A percentile compares a stretch with the other conserved stretches of the same genome.
Evolutionary conservation across 2,888 invertebrate genomes (phyloP).

Genomic region (Epicampocera succincta): DNA sequence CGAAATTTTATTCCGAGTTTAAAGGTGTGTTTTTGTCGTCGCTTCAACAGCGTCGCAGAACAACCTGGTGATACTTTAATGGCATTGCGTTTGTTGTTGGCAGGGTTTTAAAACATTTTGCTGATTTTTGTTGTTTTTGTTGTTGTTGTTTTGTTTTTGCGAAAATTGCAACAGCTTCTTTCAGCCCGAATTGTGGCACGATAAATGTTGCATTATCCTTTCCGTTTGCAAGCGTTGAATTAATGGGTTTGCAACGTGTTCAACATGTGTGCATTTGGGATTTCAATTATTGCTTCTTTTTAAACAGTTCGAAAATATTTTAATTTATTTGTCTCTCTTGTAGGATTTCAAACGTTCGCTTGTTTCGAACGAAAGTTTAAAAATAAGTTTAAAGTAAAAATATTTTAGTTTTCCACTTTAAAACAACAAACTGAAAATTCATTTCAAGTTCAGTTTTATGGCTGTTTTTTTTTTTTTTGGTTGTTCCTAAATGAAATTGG

Average conservation of each 20-base stretch:
- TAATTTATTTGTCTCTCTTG: background rate
- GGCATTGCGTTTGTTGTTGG: slow-evolving; percentile 65
- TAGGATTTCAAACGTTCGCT: slow-evolving; percentile 15
- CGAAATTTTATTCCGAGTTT: slow-evolving; percentile 29
- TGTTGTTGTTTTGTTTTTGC: slow-evolving; percentile 6
- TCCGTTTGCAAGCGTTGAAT: slow-evolving; percentile 59
- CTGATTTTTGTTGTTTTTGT: background rate
- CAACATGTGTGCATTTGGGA: slow-evolving; percentile 75
- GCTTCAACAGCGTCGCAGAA: slow-evolving; percentile 24
- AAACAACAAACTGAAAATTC: slow-evolving; percentile 10
- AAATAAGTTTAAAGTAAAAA: background rate
- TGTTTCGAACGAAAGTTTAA: background rate
- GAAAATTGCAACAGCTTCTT: slow-evolving; percentile 34
- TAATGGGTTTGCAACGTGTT: slow-evolving; percentile 73
- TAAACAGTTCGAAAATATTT: slow-evolving; percentile 73
- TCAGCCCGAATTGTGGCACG: background rate
- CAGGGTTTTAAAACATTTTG: background rate
- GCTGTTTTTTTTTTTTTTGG: slow-evolving; percentile 64
- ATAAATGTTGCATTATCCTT: background rate
- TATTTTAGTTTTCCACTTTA: slow-evolving; percentile 2
- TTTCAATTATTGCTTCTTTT: slow-evolving; percentile 80
- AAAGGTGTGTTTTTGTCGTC: background rate
- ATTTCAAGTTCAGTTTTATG: slow-evolving; percentile 66
- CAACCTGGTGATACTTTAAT: slow-evolving; percentile 64
- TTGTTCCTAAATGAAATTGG: background rate